Evolutionary conservation across 92 coral and sea anemone species (phyloP), one percentile per base, ranked within the genome.

Genomic region (Siderastrea radians): DNA sequence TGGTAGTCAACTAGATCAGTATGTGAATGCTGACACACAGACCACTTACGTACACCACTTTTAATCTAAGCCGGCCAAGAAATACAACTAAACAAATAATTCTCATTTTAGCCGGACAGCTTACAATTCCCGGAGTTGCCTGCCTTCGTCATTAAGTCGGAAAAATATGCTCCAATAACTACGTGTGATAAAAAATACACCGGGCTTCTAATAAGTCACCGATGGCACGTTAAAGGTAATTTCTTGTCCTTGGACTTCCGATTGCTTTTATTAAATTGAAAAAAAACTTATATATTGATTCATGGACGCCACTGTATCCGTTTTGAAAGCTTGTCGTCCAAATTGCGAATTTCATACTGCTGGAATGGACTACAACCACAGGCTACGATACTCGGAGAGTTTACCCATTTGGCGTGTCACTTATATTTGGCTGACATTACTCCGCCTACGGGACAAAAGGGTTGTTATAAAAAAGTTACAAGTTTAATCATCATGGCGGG

Each of bases 221-320:
- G 57, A 8, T 13, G n/a, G 51, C 1, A 10, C 3, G 48, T 17
- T 26, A 6, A 16, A 49, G 48, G 12, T 13, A 48, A 44, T 69
- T 69, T 57, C 78, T 68, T 82, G 86, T 70, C 77, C 55, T 19
- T 45, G 86, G 55, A 70, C 69, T 82, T 82, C 78, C 86, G 77
- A n/a, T 82, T 82, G 57, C 70, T 55, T 82, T 82, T 67, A 71
- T 50, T 71, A 68, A 82, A 81, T 48, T 53, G 58, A 71, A 71
- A n/a, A 82, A 57, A 81, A 55, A 11, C 55, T 26, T 59, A 26
- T 69, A 52, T 82, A 68, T 48, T 82, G 49, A 69, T 59, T 10
- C 44, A 16, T 68, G 44, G 77, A 55, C 64, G 71, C 78, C 57
- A 59, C 48, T 45, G 68, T 49, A 59, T 77, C 81, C 81, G 65